Evolutionary conservation across 2,113 vertebrate species (phyloP).

Genomic region (Neotragus pygmaeus): DNA sequence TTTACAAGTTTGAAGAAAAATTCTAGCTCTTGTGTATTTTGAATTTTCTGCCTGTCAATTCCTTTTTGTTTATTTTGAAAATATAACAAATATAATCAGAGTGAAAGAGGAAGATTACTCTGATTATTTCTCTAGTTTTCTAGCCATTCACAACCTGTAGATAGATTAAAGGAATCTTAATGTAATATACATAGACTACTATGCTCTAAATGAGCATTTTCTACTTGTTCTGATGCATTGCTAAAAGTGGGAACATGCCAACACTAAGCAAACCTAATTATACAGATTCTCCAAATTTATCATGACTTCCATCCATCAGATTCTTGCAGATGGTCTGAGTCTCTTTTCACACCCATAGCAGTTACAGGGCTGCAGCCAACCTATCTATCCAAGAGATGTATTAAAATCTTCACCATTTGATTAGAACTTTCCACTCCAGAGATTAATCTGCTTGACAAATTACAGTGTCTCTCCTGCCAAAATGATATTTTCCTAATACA

Average conservation of each 20-base stretch:
- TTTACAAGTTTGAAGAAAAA: background rate
- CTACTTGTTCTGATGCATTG: background rate
- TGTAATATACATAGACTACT: background rate
- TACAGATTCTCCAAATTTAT: constrained; percentile 1
- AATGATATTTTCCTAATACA: constrained; percentile 55
- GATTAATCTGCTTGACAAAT: constrained; percentile 63
- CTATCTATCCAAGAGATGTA: constrained; percentile 13
- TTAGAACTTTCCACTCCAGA: constrained; percentile 36
- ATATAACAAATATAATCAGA: background rate
- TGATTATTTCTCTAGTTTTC: background rate
- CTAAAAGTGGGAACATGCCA: background rate
- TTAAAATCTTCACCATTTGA: constrained; percentile 8
- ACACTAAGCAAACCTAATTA: constrained; percentile 2
- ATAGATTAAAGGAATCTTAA: background rate
- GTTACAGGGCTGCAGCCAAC: background rate
- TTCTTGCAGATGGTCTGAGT: background rate
- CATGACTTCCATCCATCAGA: background rate
- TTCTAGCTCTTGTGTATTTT: background rate
- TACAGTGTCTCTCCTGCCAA: constrained; percentile 17
- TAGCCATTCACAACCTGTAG: background rate
- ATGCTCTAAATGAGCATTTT: background rate
- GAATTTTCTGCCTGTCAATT: background rate
- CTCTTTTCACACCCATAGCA: background rate
- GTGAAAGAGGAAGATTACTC: background rate
- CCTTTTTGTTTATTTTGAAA: constrained; percentile 6